Conservation (phyloP, 2,888 invertebrate species). For the Invenusta paracnida region DNA sequence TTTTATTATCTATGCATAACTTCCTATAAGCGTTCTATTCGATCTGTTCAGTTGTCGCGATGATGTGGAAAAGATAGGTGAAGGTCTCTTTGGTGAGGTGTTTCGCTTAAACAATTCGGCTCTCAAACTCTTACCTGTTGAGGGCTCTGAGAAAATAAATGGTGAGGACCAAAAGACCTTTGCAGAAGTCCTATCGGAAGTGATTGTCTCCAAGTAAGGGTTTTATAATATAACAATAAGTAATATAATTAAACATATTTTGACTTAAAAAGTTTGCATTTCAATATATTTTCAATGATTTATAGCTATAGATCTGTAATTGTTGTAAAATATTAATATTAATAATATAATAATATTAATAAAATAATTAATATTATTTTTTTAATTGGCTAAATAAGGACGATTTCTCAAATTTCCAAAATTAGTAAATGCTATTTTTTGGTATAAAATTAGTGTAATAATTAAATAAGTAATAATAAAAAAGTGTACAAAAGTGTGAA, state of each 20-base stretch:
- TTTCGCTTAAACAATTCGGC: constrained; percentile 62
- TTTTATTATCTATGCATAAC: too few relatives aligned
- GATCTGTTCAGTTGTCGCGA: neutral
- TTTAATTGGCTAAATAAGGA: too few relatives aligned
- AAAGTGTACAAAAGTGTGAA: too few relatives aligned
- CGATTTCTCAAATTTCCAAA: too few relatives aligned
- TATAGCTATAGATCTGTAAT: neutral
- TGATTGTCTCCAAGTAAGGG: constrained; percentile 76
- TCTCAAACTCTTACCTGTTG: constrained; percentile 63
- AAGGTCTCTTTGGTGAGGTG: constrained; percentile 91
- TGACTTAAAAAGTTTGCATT: too few relatives aligned
- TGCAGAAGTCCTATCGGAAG: constrained; percentile 81
- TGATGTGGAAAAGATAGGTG: constrained; percentile 72
- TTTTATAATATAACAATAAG: constrained; percentile 8
- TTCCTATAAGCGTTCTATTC: too few relatives aligned
- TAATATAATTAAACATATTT: constrained; percentile 22
- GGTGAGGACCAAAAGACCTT: constrained; percentile 81
- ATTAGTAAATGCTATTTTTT: too few relatives aligned
- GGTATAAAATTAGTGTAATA: too few relatives aligned
- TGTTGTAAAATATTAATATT: too few relatives aligned
- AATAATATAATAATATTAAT: too few relatives aligned
- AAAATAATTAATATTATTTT: too few relatives aligned
- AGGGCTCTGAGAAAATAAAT: constrained; percentile 75
- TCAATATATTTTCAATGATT: neutral
- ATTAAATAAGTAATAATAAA: too few relatives aligned